Percentiles rank a stretch among this genome's conserved stretches.
Evolutionary conservation across 2,888 invertebrate species (phyloP).

Genomic region (Brachyptera risi): DNA sequence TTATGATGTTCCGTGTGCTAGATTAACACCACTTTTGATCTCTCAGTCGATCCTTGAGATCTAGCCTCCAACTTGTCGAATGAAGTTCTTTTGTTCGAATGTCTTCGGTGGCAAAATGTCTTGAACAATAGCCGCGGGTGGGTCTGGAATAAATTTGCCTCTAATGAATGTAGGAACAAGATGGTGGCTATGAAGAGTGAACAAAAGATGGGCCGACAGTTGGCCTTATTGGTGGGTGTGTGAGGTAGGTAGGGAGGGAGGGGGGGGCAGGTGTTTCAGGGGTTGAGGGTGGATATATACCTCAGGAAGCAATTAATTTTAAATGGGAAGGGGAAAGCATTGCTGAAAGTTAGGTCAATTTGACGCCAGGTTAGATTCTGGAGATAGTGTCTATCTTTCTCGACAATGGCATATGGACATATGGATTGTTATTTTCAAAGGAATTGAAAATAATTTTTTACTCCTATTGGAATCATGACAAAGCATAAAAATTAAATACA

Average conservation of each 20-base stretch:
- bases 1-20: background rate
- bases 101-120: conserved; percentile 28
- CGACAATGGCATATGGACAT: background rate
- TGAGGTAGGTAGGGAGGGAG: conserved; percentile 21
- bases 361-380: conserved; percentile 22
- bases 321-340: background rate
- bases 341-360: conserved; percentile 24
- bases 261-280: conserved; percentile 11
- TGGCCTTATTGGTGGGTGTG: background rate
- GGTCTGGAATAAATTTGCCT: conserved; percentile 26
- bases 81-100: conserved; percentile 25
- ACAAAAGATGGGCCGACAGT: conserved; percentile 27
- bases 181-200: conserved; percentile 25
- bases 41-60: conserved; percentile 13
- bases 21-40: conserved; percentile 20
- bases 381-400: conserved; percentile 18
- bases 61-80: conserved; percentile 5
- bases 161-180: conserved; percentile 31
- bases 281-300: conserved; percentile 16
- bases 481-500: background rate
- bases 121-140: conserved; percentile 23
- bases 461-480: conserved; percentile 22
- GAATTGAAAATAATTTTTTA: background rate
- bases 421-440: background rate
- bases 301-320: conserved; percentile 30